phyloP scores from a whole-genome alignment of 2,797 vertebrate species.

The Manis crassicaudata region DNA sequence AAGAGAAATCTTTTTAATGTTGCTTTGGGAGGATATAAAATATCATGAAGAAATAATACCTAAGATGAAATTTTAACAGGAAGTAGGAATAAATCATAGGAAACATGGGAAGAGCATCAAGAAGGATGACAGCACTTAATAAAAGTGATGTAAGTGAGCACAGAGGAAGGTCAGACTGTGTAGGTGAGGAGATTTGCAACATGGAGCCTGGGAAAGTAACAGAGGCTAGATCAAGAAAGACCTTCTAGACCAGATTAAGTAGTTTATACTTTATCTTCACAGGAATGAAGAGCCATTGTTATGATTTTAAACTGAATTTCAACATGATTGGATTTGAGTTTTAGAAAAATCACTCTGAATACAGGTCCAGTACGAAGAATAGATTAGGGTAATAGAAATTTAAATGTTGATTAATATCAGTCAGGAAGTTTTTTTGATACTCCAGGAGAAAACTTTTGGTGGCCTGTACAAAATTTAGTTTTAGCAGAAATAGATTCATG shows the following conservation, averaged over 20 bases:
- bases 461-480: background rate
- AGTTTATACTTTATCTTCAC: background rate
- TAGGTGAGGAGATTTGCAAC: too few relatives aligned
- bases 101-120: background rate
- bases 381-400: background rate
- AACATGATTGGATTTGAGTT: background rate
- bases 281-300: background rate
- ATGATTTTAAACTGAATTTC: background rate
- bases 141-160: background rate
- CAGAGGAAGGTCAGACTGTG: background rate
- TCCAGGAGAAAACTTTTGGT: background rate
- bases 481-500: background rate
- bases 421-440: background rate
- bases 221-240: background rate
- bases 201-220: accelerated
- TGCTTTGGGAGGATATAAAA: background rate
- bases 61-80: background rate
- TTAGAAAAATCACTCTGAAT: background rate
- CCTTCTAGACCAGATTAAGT: background rate
- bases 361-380: background rate
- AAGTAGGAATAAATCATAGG: background rate
- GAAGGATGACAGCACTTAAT: background rate
- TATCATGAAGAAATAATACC: background rate
- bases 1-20: background rate
- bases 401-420: background rate